Conservation (phyloP, 2,113 vertebrate species). For the Calyptomena viridis region DNA sequence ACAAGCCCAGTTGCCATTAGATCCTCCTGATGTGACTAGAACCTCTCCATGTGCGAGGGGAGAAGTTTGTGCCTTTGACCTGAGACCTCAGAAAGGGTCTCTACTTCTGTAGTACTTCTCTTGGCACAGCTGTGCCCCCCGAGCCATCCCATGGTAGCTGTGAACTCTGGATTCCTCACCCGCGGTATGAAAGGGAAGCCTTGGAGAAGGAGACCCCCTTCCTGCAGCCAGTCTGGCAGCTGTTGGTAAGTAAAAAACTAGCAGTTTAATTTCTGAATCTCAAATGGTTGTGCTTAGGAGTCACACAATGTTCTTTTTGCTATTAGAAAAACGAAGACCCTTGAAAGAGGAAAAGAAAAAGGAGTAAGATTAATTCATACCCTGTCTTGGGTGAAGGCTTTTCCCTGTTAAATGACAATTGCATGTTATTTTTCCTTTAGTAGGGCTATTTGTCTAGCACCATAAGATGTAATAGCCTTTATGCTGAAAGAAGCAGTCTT, state of each 20-base stretch:
- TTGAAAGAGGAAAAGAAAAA: too few relatives aligned
- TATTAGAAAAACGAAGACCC: too few relatives aligned
- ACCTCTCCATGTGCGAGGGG: background rate
- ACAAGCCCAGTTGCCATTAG: background rate
- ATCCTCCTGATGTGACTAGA: background rate
- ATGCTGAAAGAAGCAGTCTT: background rate
- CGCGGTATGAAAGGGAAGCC: background rate
- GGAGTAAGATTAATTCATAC: too few relatives aligned
- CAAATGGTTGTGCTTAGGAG: background rate
- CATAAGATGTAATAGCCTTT: background rate
- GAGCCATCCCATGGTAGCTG: background rate
- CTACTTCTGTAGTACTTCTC: background rate
- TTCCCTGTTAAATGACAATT: background rate
- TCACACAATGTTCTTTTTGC: background rate
- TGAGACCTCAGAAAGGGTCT: too few relatives aligned
- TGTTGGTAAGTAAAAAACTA: background rate
- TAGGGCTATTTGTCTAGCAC: background rate
- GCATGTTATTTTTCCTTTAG: background rate
- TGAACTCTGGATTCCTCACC: background rate
- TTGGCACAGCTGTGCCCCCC: background rate
- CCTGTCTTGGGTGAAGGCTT: background rate
- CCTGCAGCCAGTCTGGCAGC: background rate
- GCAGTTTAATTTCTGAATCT: background rate
- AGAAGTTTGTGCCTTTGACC: too few relatives aligned
- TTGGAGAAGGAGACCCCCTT: rapidly evolving